Base-by-base conservation (phyloP, 92 coral and sea anemone species). In the Umimayanthus kanabou region DNA sequence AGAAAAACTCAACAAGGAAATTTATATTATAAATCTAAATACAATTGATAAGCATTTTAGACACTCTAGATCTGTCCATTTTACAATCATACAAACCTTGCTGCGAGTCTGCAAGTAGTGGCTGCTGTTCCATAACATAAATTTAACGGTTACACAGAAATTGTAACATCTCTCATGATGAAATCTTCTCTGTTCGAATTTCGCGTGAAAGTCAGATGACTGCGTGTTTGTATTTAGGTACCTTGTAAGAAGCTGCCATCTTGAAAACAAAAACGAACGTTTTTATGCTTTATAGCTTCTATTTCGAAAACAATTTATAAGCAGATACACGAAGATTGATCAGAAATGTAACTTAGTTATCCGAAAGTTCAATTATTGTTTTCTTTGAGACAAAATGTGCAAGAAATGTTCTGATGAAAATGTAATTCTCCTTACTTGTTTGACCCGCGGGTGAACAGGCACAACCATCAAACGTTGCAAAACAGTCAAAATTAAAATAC, bases 171-270 rank as follows among this genome's bases (percentile, higher is more conserved):
- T n/a, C 26, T 43, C 14, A 9, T 8, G 33, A 47, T 9, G 9
- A 47, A 47, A 47, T 6, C 50, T 77, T 43, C 10, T 76, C 80
- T 14, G 37, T 72, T 72, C 76, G 76, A 71, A 71, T 29, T 71
- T 73, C 77, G 77, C 77, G 9, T 73, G 80, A n/a, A 8, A 43
- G 80, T 77, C 80, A 77, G 80, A n/a, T 77, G 80, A 76, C 80
- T 29, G n/a, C 26, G 20, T 20, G 11, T 26, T 39, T 76, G 45
- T 22, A 29, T 72, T 30, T 25, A 37, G 26, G 26, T 4, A 39
- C 55, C 53, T 77, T 77, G 80, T 45, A 43, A 77, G 80, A 77
- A 77, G 33, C 37, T 77, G 49, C 50, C 18, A 39, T 13, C 11
- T 22, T 29, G 80, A 25, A 22, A 23, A 77, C 25, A n/a, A n/a